Base-by-base conservation (phyloP, 2,888 invertebrate genomes). In the Ochropacha duplaris region DNA sequence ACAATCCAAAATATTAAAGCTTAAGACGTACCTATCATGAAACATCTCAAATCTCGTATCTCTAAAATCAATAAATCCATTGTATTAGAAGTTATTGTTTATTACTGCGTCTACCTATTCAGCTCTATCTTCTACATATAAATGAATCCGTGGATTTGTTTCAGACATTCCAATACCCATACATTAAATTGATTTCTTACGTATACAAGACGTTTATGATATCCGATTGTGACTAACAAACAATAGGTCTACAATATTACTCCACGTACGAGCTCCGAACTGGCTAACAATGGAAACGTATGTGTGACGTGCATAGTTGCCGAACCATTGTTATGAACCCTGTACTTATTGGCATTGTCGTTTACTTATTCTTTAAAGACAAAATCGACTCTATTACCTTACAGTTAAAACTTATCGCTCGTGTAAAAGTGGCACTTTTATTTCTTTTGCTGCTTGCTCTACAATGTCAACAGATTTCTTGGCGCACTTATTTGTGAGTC, bases 171-270 rank as follows among this genome's bases (percentile, higher is more conserved):
- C 16, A 2, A 16, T 39, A 2, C 39, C 16, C 6, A 39, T 36
- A 36, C 36, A 36, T 36, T n/a, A n/a, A n/a, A 36, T 36, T 39
- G 39, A 6, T n/a, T 6, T 39, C n/a, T 8, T 39, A 16, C 39
- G 6, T 9, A 44, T 44, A 44, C 19, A 44, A 44, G 19, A 44
- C 44, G 44, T 19, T n/a, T 44, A n/a, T 44, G 19, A 44, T 44
- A 44, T 44, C 44, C 57, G 54, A 64, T 63, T 58, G 62, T 57
- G 52, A 57, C 57, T 54, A 56, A 61, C 64, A 73, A 56, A 61
- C 64, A 73, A 71, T 72, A 65, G 66, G 61, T 60, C 65, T 65
- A 68, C 66, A 69, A 71, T 69, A 71, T 44, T 65, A 71, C 64
- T 64, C 57, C 68, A 71, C 64, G 71, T 64, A 61, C 64, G 19